These are phyloP conservation scores for Sinopyrophorus schimmeli DNA, from an alignment of 2,888 invertebrate species.

Conservation along the genomic window DNA sequence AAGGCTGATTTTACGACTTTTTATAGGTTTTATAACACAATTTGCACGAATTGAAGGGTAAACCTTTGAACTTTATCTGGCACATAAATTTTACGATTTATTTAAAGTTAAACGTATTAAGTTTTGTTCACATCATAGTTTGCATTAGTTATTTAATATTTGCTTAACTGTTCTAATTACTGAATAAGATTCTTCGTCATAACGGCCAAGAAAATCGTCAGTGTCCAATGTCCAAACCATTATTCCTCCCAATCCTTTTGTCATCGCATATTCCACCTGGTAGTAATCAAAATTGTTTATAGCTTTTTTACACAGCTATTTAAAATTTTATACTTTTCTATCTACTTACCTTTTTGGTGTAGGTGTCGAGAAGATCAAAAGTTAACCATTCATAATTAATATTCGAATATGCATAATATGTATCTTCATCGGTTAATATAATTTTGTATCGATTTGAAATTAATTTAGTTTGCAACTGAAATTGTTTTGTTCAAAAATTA, in stretches of 20 bases:
- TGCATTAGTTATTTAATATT: no score
- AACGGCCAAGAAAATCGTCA: constrained; percentile 57
- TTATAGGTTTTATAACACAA: no score
- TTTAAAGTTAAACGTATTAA: no score
- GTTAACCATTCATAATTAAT: constrained; percentile 45
- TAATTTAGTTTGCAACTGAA: constrained; percentile 14
- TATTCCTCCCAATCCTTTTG: constrained; percentile 54
- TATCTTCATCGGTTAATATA: constrained; percentile 29
- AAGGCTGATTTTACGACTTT: no score
- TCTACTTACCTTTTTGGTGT: constrained; percentile 1
- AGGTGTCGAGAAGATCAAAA: constrained; percentile 38
- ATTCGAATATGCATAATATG: constrained; percentile 41
- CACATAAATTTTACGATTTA: no score
- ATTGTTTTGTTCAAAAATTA: constrained; percentile 5
- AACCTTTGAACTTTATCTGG: no score
- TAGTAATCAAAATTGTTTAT: constrained; percentile 22
- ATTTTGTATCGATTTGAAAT: neutral
- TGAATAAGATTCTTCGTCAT: constrained; percentile 47
- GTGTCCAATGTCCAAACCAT: constrained; percentile 61
- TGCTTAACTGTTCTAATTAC: constrained; percentile 49
- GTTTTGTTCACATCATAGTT: no score
- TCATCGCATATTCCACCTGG: constrained; percentile 49
- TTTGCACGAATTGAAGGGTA: no score
- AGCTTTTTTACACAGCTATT: neutral
- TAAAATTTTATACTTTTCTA: neutral